phyloP scores from a whole-genome alignment of 2,113 vertebrate species.

The Burhinus bistriatus region DNA sequence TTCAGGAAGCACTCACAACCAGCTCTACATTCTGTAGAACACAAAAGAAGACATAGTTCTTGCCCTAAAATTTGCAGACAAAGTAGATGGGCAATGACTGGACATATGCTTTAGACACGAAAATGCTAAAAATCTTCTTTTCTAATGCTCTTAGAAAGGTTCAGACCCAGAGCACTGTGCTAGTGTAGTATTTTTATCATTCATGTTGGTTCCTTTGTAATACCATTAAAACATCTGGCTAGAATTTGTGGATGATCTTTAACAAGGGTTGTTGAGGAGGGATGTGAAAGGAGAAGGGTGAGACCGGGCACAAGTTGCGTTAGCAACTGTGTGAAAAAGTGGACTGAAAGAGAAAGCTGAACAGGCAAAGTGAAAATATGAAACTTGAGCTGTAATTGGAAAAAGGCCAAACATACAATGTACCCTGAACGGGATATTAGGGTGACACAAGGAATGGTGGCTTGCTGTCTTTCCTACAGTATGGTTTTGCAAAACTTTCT shows the following conservation, averaged over 20 bases:
- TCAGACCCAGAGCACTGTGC: neutral
- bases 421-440: neutral
- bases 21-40: neutral
- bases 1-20: neutral
- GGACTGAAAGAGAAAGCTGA: neutral
- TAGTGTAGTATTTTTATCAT: neutral
- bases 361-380: neutral
- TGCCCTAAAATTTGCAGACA: neutral
- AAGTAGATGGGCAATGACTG: neutral
- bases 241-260: neutral
- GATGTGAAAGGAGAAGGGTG: neutral
- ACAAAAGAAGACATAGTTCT: neutral
- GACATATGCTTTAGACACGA: accelerated
- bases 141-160: neutral
- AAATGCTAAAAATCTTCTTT: neutral
- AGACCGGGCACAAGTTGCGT: neutral
- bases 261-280: neutral
- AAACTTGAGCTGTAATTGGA: neutral
- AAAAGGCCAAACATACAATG: neutral
- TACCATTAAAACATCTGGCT: neutral
- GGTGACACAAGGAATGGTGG: neutral
- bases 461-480: neutral
- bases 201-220: neutral
- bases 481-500: neutral
- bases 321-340: neutral